Evolutionary conservation across 2,113 vertebrate species (phyloP).

Genomic region (Phocoena phocoena): DNA sequence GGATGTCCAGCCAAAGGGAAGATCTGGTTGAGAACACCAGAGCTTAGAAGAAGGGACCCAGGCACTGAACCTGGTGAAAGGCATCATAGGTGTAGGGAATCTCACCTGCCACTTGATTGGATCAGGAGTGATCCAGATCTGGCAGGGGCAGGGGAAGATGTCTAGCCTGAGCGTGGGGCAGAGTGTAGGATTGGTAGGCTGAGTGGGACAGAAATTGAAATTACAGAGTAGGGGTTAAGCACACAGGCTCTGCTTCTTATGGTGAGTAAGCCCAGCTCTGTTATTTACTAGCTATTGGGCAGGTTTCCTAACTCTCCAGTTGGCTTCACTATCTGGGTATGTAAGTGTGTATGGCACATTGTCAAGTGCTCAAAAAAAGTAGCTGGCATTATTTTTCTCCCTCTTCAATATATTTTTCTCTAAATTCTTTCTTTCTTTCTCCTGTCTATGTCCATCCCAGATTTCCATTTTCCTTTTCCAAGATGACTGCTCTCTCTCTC

Average conservation of each 20-base stretch:
- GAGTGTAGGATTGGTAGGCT: neutral
- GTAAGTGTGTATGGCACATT: neutral
- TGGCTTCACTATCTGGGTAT: neutral
- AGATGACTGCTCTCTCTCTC: too few species aligned
- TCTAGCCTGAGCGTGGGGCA: neutral
- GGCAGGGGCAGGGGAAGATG: too few species aligned
- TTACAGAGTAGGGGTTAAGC: neutral
- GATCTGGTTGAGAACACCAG: neutral
- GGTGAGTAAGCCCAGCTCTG: neutral
- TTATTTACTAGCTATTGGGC: neutral
- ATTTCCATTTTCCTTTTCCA: neutral
- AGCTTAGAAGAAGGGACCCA: neutral
- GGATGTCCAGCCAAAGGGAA: neutral
- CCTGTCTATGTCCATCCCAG: neutral
- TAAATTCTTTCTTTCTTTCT: neutral
- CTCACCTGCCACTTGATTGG: neutral
- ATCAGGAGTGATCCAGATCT: neutral
- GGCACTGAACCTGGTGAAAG: neutral
- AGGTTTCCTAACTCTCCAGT: neutral
- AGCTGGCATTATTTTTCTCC: neutral
- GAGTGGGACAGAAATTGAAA: neutral
- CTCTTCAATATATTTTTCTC: neutral
- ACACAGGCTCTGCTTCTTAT: neutral
- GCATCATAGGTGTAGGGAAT: fast-evolving
- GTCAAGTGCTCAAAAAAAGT: neutral